Evolutionary conservation across 2,888 invertebrate genomes (phyloP).

Genomic region (Meta bourneti): DNA sequence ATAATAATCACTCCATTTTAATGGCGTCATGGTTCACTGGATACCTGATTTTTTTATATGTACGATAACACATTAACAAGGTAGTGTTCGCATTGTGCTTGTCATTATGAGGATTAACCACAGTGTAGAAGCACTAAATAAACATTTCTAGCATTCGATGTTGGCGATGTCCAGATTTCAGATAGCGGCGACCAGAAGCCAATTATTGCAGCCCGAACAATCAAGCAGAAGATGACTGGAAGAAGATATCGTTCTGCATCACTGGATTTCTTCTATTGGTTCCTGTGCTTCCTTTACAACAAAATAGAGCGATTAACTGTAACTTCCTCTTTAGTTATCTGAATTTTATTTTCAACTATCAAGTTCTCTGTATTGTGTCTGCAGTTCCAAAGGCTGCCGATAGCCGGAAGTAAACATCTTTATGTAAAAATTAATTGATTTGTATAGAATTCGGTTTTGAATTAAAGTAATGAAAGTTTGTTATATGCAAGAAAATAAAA

Average conservation of each 20-base stretch:
- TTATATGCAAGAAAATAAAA: too few species aligned
- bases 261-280: neutral
- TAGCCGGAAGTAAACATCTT: neutral
- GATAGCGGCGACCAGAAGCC: neutral
- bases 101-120: constrained; percentile 19
- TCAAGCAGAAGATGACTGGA: neutral
- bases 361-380: neutral
- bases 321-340: constrained; percentile 33
- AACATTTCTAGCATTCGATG: neutral
- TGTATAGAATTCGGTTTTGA: too few species aligned
- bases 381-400: neutral
- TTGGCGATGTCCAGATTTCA: neutral
- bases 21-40: neutral
- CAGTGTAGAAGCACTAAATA: neutral
- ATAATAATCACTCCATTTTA: too few species aligned
- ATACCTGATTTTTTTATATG: neutral
- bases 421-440: neutral
- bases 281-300: constrained; percentile 19
- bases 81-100: neutral
- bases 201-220: neutral
- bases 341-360: neutral
- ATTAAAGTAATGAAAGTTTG: neutral
- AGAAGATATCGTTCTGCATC: neutral
- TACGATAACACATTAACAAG: constrained; percentile 4
- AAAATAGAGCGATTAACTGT: constrained; percentile 8